Conservation (phyloP, 2,113 vertebrate genomes). For the Microtus montanus region DNA sequence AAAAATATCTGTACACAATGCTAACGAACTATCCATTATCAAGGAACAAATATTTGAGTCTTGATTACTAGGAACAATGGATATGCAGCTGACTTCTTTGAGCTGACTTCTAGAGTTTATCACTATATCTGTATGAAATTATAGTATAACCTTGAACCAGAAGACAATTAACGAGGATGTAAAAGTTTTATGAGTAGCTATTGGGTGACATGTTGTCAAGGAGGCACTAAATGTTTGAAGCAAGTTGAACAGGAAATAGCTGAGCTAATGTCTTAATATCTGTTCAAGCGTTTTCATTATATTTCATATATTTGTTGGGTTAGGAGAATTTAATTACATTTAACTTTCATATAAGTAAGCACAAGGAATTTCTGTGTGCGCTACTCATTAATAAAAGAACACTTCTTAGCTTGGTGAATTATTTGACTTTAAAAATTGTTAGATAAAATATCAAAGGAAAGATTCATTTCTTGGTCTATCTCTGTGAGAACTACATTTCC, state of each 20-base stretch:
- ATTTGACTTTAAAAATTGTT: constrained; percentile 68
- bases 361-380: constrained; percentile 46
- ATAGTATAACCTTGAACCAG: not conserved
- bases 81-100: not conserved
- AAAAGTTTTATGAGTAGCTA: not conserved
- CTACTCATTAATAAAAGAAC: constrained; percentile 58
- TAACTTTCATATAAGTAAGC: constrained; percentile 22
- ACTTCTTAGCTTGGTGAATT: constrained; percentile 62
- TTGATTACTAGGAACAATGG: not conserved
- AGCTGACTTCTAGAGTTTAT: not conserved
- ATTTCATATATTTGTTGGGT: constrained; percentile 27
- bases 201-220: not conserved
- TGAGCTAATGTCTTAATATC: not conserved
- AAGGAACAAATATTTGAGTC: not conserved
- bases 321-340: constrained; percentile 48
- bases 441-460: constrained; percentile 68
- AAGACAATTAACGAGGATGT: not conserved
- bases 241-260: not conserved
- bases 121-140: not conserved
- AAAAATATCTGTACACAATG: not conserved
- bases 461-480: constrained; percentile 65
- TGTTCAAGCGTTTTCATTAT: constrained; percentile 21
- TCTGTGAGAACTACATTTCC: constrained; percentile 67
- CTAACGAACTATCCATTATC: not conserved
- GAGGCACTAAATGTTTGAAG: not conserved